Evolutionary conservation across 2,888 invertebrate genomes (phyloP), one percentile per base, ranked within the genome.

Genomic region (Strigamia transsilvanica): DNA sequence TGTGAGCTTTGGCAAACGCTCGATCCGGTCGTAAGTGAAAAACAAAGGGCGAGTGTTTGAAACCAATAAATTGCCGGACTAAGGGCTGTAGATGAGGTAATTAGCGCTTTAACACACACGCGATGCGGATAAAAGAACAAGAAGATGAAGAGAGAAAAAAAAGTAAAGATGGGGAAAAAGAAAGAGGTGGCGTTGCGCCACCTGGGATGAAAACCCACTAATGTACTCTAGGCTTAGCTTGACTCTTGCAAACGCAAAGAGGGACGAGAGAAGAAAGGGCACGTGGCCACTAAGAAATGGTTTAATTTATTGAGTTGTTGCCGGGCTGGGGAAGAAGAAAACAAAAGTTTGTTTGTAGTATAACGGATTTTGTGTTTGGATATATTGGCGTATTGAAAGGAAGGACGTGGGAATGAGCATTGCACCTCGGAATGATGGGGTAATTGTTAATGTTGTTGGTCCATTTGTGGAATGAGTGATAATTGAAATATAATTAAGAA

Each of bases 11-110:
- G 15, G 32, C 73, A 73, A 73, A 32, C 73, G 73, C 73, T 27
- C 73, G 73, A 73, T 73, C 73, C 73, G 73, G 73, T 73, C 32
- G 32, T 73, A 73, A 73, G 73, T 73, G 73, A 73, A 73, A 73
- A 73, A 73, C 73, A 73, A 73, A 73, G 73, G n/a, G 32, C 27
- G 73, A 27, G 73, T 73, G 27, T 32, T 73, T 32, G 27, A 73
- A 27, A 73, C 73, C 73, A 73, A 73, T 73, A 73, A 73, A 73
- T 73, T 73, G 73, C 73, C 27, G 73, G 73, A 73, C 73, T 73
- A 73, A 73, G 73, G 73, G 73, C 73, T 73, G 73, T 73, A 73
- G 73, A 73, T 73, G 73, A 73, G 73, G 73, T 73, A 73, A 73
- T 73, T 73, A 73, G 73, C 73, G 73, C 73, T 73, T 73, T 73